Evolutionary conservation across 2,888 invertebrate species (phyloP).

Genomic region (Athalia cordata): DNA sequence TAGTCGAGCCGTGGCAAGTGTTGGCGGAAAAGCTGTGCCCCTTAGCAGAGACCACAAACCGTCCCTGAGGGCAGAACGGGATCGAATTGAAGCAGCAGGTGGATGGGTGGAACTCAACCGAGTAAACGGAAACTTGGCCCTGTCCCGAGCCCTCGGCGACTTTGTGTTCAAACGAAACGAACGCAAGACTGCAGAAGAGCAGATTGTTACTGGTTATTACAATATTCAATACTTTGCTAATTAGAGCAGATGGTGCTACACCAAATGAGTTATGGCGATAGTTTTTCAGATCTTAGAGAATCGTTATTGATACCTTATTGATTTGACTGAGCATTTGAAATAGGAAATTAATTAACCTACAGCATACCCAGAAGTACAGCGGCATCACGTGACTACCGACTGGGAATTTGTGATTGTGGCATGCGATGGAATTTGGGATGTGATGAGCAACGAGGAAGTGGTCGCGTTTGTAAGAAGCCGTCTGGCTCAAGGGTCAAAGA

Average conservation of each 20-base stretch:
- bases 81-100: constrained; percentile 94
- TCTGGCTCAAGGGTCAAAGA: constrained; percentile 72
- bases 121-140: constrained; percentile 98
- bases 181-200: constrained; percentile 90
- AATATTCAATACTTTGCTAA: not conserved
- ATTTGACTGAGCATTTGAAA: not conserved
- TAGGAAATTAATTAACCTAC: constrained; percentile 57
- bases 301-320: not conserved
- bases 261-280: too few relatives aligned
- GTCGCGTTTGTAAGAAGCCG: constrained; percentile 91
- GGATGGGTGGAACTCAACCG: constrained; percentile 98
- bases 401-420: constrained; percentile 98
- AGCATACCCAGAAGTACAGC: constrained; percentile 96
- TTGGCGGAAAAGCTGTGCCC: constrained; percentile 82
- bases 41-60: constrained; percentile 97
- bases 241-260: not conserved
- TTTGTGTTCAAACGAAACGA: constrained; percentile 96
- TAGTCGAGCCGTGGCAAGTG: constrained; percentile 94
- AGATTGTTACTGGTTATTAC: constrained; percentile 93
- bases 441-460: constrained; percentile 95
- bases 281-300: too few relatives aligned
- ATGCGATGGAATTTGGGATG: constrained; percentile 99
- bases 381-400: constrained; percentile 86
- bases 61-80: constrained; percentile 88
- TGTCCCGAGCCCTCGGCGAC: constrained; percentile 97